phyloP scores from a whole-genome alignment of 2,888 invertebrate species.

The Seira sanloemensis region DNA sequence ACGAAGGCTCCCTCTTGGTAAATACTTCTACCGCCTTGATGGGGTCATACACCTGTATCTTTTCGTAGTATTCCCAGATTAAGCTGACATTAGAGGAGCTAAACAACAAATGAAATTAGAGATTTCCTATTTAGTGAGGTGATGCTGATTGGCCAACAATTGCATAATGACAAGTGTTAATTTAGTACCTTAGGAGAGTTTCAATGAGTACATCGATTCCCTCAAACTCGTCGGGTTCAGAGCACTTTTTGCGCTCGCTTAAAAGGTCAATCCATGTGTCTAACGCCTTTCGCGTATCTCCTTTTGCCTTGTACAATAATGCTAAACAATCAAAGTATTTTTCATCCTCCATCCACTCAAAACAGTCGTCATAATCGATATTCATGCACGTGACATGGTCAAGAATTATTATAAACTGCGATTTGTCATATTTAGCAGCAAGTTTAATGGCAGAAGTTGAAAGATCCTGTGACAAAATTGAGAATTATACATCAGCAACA shows the following conservation, averaged over 20 bases:
- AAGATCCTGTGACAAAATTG: slow-evolving; percentile 61
- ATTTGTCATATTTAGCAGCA: slow-evolving; percentile 66
- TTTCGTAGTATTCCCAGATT: slow-evolving; percentile 71
- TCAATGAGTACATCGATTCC: slow-evolving; percentile 76
- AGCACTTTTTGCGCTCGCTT: slow-evolving; percentile 74
- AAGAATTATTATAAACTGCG: slow-evolving; percentile 63
- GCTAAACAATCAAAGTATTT: slow-evolving; percentile 76
- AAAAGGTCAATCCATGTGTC: slow-evolving; percentile 76
- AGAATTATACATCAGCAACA: background rate
- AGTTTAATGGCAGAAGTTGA: slow-evolving; percentile 70
- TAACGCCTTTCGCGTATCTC: slow-evolving; percentile 76
- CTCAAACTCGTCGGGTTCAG: slow-evolving; percentile 75
- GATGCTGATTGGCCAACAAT: no score
- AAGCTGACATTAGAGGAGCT: slow-evolving; percentile 60
- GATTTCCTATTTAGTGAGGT: background rate
- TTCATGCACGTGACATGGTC: slow-evolving; percentile 62
- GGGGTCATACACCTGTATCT: slow-evolving; percentile 58
- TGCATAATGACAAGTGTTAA: slow-evolving; percentile 27
- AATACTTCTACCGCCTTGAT: slow-evolving; percentile 69
- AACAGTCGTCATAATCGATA: slow-evolving; percentile 76
- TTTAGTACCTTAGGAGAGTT: slow-evolving; percentile 75
- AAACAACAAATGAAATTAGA: background rate
- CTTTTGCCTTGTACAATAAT: slow-evolving; percentile 75
- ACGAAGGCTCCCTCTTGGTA: slow-evolving; percentile 62
- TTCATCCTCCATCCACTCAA: slow-evolving; percentile 76